Evolutionary conservation across 1,140 invertebrate genomes (phyloP).

Genomic region (Cotesia glomerata): DNA sequence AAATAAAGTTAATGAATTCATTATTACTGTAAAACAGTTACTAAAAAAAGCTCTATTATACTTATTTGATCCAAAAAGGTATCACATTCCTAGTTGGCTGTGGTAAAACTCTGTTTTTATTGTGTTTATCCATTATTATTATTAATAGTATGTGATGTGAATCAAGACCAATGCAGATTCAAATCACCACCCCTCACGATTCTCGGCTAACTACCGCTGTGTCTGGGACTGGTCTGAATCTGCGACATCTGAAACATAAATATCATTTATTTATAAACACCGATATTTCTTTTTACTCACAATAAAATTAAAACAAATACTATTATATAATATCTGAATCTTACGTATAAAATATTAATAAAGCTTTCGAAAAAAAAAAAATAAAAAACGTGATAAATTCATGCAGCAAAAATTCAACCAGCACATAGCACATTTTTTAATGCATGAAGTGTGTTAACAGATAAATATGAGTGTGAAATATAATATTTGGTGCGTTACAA

Average conservation of each 20-base stretch:
- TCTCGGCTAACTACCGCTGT: conserved; percentile 56
- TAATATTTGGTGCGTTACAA: no score
- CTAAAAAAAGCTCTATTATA: conserved; percentile 40
- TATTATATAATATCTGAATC: no score
- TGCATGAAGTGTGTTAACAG: no score
- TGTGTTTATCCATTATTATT: no score
- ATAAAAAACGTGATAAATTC: not conserved
- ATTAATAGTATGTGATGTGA: conserved; percentile 40
- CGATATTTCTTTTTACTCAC: no score
- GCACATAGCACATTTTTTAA: no score
- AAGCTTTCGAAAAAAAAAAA: no score
- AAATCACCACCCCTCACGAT: conserved; percentile 56
- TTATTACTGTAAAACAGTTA: conserved; percentile 23
- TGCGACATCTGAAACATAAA: conserved; percentile 51
- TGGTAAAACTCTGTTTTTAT: conserved; percentile 44
- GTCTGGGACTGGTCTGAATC: conserved; percentile 60
- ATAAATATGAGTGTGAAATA: no score
- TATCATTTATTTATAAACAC: not conserved
- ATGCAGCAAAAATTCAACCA: not conserved
- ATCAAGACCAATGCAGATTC: conserved; percentile 46
- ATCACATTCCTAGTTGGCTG: conserved; percentile 52
- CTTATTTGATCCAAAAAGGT: conserved; percentile 46
- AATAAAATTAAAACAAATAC: no score
- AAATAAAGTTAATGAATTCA: conserved; percentile 14
- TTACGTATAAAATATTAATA: no score